A percentile compares a stretch with the other conserved stretches of the same genome.
Evolutionary conservation across 92 coral and sea anemone genomes (phyloP).

Genomic region (Zoanthus gigantus): DNA sequence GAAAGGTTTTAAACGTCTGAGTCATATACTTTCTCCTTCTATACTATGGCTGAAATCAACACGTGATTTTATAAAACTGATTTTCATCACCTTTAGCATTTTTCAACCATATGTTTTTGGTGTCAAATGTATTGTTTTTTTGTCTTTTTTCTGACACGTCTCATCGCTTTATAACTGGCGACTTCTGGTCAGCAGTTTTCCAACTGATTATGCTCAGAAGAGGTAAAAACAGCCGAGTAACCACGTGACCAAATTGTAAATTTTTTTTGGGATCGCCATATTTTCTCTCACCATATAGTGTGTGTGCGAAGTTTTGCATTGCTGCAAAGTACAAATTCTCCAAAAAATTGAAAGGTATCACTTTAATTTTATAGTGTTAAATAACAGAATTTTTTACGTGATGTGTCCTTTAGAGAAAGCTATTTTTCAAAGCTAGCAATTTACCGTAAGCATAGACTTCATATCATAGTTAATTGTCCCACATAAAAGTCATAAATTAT

Average conservation of each 20-base stretch:
- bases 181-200: conserved; percentile 29
- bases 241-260: conserved; percentile 93
- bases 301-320: conserved; percentile 58
- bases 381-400: not conserved
- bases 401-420: not conserved
- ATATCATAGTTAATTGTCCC: conserved; percentile 2
- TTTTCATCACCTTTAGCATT: too few relatives aligned
- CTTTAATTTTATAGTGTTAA: not conserved
- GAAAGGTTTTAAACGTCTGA: too few relatives aligned
- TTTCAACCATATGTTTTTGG: too few relatives aligned
- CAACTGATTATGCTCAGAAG: conserved; percentile 29
- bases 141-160: too few relatives aligned
- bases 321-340: conserved; percentile 38
- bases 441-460: not conserved
- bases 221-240: conserved; percentile 43
- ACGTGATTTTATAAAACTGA: too few relatives aligned
- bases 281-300: conserved; percentile 71
- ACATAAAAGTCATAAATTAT: not conserved
- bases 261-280: conserved; percentile 86
- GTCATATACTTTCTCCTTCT: too few relatives aligned
- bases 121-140: too few relatives aligned
- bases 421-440: not conserved
- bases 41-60: too few relatives aligned
- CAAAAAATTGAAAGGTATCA: conserved; percentile 29
- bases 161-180: too few relatives aligned